Conservation (phyloP, 1,140 invertebrate species). For the Formica exsecta region DNA sequence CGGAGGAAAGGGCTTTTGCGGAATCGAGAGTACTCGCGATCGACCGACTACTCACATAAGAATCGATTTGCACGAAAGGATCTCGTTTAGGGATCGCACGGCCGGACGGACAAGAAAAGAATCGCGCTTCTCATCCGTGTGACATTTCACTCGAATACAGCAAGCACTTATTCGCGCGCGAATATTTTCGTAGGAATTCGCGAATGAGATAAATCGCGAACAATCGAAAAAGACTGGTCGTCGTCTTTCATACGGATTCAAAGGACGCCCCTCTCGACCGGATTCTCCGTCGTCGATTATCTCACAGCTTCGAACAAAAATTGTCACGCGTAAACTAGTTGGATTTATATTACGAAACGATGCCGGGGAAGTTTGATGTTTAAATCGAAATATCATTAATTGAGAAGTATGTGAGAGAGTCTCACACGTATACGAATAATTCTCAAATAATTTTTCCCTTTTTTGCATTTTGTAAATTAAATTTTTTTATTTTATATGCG, state of each 20-base stretch:
- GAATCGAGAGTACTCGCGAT: conserved; percentile 14
- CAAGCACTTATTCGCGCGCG: conserved; percentile 35
- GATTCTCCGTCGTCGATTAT: not conserved
- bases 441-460: conserved; percentile 10
- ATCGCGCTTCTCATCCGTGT: conserved; percentile 78
- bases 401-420: not conserved
- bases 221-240: not conserved
- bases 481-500: conserved; percentile 15
- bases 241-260: conserved; percentile 18
- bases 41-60: not conserved
- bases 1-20: not conserved
- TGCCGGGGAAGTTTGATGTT: not conserved
- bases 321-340: not conserved
- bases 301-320: not conserved
- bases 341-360: conserved; percentile 9
- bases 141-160: conserved; percentile 83
- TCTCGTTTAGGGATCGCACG: conserved; percentile 51
- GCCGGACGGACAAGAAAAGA: conserved; percentile 50
- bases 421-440: not conserved
- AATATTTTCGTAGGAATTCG: conserved; percentile 49
- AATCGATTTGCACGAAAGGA: not conserved
- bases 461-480: not conserved
- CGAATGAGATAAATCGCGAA: conserved; percentile 59
- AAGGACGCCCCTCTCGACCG: not conserved
- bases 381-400: conserved; percentile 21